A percentile compares a stretch with the other conserved stretches of the same genome.
phyloP scores from a whole-genome alignment of 2,888 invertebrate species.

The Notodonta dromedarius region DNA sequence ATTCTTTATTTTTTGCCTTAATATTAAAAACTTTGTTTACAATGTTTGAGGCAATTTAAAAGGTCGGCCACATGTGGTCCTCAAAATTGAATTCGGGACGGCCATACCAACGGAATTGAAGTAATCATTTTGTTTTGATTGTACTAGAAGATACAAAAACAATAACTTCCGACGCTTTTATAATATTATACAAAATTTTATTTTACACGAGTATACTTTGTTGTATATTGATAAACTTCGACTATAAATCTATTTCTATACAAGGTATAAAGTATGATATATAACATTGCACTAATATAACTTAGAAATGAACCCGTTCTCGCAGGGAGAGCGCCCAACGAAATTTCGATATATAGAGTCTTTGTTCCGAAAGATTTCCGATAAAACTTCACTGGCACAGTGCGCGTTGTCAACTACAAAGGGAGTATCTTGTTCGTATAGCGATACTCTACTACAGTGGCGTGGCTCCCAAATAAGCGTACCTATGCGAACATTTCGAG shows the following conservation, averaged over 20 bases:
- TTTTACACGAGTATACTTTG: background rate
- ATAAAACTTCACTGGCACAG: conserved; percentile 14
- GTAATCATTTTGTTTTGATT: conserved; percentile 22
- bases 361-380: conserved; percentile 18
- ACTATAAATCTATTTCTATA: too few relatives aligned
- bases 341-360: conserved; percentile 3
- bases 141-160: background rate
- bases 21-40: background rate
- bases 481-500: background rate
- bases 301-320: background rate
- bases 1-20: background rate
- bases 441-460: background rate
- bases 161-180: background rate
- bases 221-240: too few relatives aligned
- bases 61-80: conserved; percentile 26
- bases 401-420: conserved; percentile 13
- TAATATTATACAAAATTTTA: too few relatives aligned
- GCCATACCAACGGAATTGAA: conserved; percentile 26
- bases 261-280: too few relatives aligned
- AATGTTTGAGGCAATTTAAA: conserved; percentile 21
- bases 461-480: conserved; percentile 10
- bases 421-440: conserved; percentile 6
- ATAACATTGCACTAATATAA: background rate
- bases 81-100: conserved; percentile 32
- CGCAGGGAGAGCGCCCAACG: background rate